Evolutionary conservation across 2,113 vertebrate genomes (phyloP).

Genomic region (Callipepla squamata): DNA sequence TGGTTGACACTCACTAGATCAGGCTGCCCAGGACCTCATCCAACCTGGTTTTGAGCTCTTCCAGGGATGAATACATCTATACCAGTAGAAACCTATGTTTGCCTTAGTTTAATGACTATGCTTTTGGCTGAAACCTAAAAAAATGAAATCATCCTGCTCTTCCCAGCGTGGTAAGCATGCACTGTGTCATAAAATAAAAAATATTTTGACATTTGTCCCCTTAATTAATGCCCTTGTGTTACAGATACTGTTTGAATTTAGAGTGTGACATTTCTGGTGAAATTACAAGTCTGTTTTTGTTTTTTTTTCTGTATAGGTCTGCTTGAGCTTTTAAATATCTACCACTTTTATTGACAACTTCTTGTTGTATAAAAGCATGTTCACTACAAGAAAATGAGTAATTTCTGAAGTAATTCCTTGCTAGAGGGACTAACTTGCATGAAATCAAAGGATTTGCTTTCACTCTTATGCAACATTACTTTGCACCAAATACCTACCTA

Average conservation of each 20-base stretch:
- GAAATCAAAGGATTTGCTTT: constrained; percentile 21
- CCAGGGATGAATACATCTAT: neutral
- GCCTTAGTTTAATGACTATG: constrained; percentile 15
- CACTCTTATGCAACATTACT: constrained; percentile 25
- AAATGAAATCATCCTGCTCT: neutral
- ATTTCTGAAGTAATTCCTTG: neutral
- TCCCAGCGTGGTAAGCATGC: neutral
- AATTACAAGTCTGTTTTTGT: neutral
- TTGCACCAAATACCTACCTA: constrained; percentile 7
- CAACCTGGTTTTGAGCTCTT: too few species aligned
- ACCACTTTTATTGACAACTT: neutral
- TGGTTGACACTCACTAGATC: too few species aligned
- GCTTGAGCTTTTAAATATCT: neutral
- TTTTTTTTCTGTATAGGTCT: neutral
- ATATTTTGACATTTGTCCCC: neutral
- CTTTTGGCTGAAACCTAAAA: constrained; percentile 10
- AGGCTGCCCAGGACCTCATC: too few species aligned
- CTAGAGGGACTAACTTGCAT: neutral
- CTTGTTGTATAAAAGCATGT: neutral
- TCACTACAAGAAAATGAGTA: neutral
- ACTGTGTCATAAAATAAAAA: neutral
- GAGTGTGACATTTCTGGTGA: neutral
- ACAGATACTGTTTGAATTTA: neutral
- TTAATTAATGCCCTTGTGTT: neutral
- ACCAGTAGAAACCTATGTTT: neutral